Conservation (phyloP, 2,113 vertebrate species). For the Xiphophorus couchianus region DNA sequence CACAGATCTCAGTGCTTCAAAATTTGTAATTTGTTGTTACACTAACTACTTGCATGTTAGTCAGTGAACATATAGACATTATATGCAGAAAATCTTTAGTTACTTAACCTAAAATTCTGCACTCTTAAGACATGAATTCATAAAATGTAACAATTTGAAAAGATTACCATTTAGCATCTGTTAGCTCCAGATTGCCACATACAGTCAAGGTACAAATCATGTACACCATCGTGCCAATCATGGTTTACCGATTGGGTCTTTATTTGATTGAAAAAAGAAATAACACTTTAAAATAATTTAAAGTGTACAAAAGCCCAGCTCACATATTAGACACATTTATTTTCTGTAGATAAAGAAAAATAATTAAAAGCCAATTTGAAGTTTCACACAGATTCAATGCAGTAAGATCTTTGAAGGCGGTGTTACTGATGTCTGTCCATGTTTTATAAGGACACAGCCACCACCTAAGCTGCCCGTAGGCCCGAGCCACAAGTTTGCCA, state of each 20-base stretch:
- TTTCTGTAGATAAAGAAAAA: not conserved
- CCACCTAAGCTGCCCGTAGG: slow-evolving; percentile 88
- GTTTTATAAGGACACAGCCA: slow-evolving; percentile 82
- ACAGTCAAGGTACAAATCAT: not conserved
- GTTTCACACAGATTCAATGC: not conserved
- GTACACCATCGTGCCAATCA: not conserved
- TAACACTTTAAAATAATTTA: too few relatives aligned
- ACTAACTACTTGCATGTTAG: too few relatives aligned
- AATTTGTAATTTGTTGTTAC: too few relatives aligned
- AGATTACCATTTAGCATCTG: not conserved
- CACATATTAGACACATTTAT: not conserved
- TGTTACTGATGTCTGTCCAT: not conserved
- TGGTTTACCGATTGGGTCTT: not conserved
- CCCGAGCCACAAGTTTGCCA: slow-evolving; percentile 88
- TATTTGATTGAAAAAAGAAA: not conserved
- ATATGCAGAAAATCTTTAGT: not conserved
- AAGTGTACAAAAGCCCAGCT: not conserved
- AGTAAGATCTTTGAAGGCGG: not conserved
- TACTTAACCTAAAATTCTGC: not conserved
- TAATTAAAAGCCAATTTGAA: not conserved
- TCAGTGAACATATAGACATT: not conserved
- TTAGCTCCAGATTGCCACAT: not conserved
- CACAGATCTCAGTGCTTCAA: too few relatives aligned
- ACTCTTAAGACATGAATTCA: not conserved
- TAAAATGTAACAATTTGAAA: not conserved